These are phyloP conservation scores for Mesorhabditis sp. DNA, from an alignment of 2,888 invertebrate genomes.

Conservation along the genomic window DNA sequence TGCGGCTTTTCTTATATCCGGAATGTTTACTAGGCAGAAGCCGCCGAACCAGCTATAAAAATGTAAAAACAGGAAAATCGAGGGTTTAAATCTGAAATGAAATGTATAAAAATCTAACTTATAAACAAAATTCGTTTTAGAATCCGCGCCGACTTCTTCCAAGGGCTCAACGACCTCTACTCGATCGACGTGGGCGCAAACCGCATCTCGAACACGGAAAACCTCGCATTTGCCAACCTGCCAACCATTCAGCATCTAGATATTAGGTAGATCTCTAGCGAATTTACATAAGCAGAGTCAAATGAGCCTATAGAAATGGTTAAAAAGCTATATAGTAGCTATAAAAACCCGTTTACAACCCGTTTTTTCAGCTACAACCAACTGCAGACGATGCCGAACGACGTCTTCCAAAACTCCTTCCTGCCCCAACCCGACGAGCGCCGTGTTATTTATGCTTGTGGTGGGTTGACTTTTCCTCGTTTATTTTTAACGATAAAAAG, in stretches of 20 bases:
- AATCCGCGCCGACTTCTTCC: constrained; percentile 55
- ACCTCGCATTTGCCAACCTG: constrained; percentile 55
- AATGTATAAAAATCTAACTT: no score
- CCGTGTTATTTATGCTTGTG: constrained; percentile 56
- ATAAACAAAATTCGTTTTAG: constrained; percentile 28
- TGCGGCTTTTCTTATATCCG: no score
- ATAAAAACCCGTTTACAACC: constrained; percentile 6
- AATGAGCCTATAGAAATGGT: no score
- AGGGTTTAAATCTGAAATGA: no score
- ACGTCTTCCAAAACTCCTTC: constrained; percentile 51
- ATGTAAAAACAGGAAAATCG: no score
- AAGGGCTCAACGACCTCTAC: constrained; percentile 52
- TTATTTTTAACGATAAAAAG: background rate
- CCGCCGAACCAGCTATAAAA: no score
- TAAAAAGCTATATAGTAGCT: background rate
- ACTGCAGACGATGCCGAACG: constrained; percentile 50
- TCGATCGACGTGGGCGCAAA: constrained; percentile 57
- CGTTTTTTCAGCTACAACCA: constrained; percentile 51
- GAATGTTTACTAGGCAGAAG: no score
- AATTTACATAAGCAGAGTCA: no score
- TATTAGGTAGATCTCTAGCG: constrained; percentile 40
- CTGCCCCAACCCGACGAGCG: constrained; percentile 50
- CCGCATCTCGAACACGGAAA: constrained; percentile 50
- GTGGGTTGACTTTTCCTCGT: constrained; percentile 23
- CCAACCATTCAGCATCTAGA: constrained; percentile 55